A percentile compares a stretch with the other conserved stretches of the same genome.
These are phyloP conservation scores for Axis porcinus DNA, from an alignment of 2,113 vertebrate species.

Conservation along the genomic window DNA sequence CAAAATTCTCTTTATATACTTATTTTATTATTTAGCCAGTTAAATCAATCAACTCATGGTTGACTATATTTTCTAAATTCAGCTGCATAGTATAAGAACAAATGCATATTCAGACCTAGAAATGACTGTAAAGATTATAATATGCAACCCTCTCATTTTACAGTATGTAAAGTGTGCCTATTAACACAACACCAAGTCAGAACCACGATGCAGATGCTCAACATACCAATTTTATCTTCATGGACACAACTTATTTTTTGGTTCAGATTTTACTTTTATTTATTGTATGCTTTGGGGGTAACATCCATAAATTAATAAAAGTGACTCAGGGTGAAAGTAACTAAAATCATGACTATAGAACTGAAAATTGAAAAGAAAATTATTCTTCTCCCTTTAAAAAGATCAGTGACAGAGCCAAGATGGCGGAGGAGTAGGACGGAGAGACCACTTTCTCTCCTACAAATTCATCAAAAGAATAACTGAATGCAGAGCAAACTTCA, in stretches of 20 bases:
- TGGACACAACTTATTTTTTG: not conserved
- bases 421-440: no score
- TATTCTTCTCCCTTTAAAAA: not conserved
- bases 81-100: not conserved
- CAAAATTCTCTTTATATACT: not conserved
- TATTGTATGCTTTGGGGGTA: not conserved
- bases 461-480: no score
- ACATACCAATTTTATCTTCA: not conserved
- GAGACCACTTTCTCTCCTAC: no score
- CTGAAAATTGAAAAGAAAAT: not conserved
- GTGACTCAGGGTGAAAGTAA: not conserved
- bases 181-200: rapidly evolving
- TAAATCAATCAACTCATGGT: not conserved
- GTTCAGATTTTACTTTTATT: not conserved
- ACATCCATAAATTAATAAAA: not conserved
- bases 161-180: not conserved
- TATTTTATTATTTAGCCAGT: not conserved
- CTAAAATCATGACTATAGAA: not conserved
- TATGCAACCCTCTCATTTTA: not conserved
- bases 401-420: not conserved
- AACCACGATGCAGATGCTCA: not conserved
- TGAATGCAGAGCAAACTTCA: no score
- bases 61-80: not conserved
- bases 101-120: not conserved
- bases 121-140: not conserved